Conservation (phyloP, 1,140 invertebrate genomes). For the Neodiprion fabricii region DNA sequence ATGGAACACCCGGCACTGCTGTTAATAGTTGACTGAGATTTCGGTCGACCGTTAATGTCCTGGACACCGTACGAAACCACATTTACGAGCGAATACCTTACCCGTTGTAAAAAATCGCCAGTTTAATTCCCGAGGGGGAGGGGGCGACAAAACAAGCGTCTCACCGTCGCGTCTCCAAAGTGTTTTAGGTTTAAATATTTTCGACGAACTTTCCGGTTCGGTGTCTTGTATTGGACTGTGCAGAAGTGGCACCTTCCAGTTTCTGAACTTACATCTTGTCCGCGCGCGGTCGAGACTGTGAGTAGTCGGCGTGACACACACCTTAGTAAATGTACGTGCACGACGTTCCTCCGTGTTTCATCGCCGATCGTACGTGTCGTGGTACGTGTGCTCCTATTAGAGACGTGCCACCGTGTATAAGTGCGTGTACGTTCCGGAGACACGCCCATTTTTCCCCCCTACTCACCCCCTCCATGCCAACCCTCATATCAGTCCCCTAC, state of each 20-base stretch:
- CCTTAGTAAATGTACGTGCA: conserved; percentile 36
- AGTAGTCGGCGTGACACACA: not conserved
- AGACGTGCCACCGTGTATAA: conserved; percentile 4
- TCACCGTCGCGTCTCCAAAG: conserved; percentile 10
- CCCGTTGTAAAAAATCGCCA: no score
- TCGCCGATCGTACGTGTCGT: conserved; percentile 13
- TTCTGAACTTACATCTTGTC: conserved; percentile 62
- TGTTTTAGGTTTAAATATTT: conserved; percentile 30
- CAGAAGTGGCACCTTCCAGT: conserved; percentile 59
- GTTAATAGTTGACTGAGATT: no score
- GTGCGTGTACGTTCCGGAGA: conserved; percentile 12
- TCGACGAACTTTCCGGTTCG: conserved; percentile 58
- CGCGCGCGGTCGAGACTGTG: conserved; percentile 53
- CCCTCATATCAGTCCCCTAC: no score
- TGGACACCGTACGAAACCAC: no score
- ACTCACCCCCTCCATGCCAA: not conserved
- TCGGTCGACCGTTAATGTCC: no score
- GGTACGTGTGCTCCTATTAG: conserved; percentile 5
- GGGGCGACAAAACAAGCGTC: no score
- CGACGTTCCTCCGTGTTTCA: conserved; percentile 36
- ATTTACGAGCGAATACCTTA: no score
- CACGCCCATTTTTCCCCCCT: conserved; percentile 4
- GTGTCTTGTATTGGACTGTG: conserved; percentile 61
- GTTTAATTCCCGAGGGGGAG: no score
- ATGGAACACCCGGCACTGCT: no score